Evolutionary conservation across 2,888 invertebrate genomes (phyloP).

Genomic region (Cacoxenus indagator): DNA sequence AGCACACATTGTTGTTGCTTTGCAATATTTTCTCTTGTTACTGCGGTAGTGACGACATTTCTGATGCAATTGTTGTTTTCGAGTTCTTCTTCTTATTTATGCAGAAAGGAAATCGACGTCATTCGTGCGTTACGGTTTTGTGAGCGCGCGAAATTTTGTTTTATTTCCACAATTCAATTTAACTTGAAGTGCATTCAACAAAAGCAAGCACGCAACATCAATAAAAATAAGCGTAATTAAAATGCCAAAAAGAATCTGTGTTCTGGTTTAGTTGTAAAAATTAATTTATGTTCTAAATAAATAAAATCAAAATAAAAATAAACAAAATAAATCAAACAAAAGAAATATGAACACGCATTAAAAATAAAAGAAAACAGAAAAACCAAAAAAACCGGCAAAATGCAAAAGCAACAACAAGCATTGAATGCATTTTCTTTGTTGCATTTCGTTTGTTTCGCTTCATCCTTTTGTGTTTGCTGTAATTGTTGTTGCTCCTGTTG

Average conservation of each 20-base stretch:
- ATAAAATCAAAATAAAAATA: not conserved
- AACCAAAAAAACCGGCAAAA: constrained; percentile 37
- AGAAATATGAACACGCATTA: constrained; percentile 17
- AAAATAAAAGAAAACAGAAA: not conserved
- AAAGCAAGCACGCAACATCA: not conserved
- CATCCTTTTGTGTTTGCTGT: no score
- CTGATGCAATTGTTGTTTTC: not conserved
- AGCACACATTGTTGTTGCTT: constrained; percentile 18
- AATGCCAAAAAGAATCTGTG: constrained; percentile 1
- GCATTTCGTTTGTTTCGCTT: not conserved
- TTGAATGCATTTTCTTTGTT: constrained; percentile 1
- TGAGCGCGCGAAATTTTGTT: not conserved
- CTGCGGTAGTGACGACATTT: constrained; percentile 24
- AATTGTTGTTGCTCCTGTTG: no score
- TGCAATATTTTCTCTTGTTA: constrained; percentile 19
- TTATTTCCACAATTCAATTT: not conserved
- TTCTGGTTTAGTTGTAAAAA: not conserved
- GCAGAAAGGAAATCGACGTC: constrained; percentile 9
- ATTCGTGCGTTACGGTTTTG: not conserved
- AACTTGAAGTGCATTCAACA: no score
- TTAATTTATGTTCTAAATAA: not conserved
- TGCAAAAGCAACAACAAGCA: constrained; percentile 41
- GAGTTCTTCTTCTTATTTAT: not conserved
- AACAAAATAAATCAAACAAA: not conserved
- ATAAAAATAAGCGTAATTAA: not conserved